Evolutionary conservation across 2,888 invertebrate species (phyloP).

Genomic region (Sarcophaga variegata): DNA sequence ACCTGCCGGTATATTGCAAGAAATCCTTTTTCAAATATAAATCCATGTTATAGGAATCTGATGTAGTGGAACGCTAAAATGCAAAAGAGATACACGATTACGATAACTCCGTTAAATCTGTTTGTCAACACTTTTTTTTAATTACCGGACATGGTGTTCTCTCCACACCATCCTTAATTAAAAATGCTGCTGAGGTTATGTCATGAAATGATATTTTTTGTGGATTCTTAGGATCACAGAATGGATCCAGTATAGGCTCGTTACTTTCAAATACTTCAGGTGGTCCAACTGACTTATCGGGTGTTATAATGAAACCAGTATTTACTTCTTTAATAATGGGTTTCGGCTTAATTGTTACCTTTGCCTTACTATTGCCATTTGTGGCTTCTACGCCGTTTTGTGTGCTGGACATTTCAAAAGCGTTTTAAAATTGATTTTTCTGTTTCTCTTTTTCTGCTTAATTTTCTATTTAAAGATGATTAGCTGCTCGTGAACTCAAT

Average conservation of each 20-base stretch:
- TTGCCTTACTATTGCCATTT: constrained; percentile 20
- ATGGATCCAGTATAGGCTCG: constrained; percentile 82
- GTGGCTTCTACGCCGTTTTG: constrained; percentile 45
- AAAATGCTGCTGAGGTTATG: constrained; percentile 93
- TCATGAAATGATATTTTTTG: constrained; percentile 90
- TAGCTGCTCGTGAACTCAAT: neutral
- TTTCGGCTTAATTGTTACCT: neutral
- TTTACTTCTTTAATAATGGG: constrained; percentile 32
- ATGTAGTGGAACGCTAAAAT: constrained; percentile 90
- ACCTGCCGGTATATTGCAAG: constrained; percentile 97
- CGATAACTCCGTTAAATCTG: neutral
- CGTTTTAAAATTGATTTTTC: constrained; percentile 44
- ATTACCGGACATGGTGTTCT: constrained; percentile 91
- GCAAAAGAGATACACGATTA: constrained; percentile 67
- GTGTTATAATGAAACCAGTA: constrained; percentile 47
- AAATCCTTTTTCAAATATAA: constrained; percentile 97
- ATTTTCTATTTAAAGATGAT: neutral
- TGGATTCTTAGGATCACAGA: constrained; percentile 87
- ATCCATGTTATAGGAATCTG: constrained; percentile 90
- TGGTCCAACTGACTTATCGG: constrained; percentile 20
- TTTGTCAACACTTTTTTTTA: neutral
- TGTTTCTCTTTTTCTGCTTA: constrained; percentile 16
- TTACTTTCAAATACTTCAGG: constrained; percentile 56
- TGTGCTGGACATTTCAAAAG: constrained; percentile 40
- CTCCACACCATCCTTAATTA: constrained; percentile 91